A percentile compares a stretch with the other conserved stretches of the same genome.
These are phyloP conservation scores for Congeria kusceri DNA, from an alignment of 2,888 invertebrate species.

Conservation along the genomic window DNA sequence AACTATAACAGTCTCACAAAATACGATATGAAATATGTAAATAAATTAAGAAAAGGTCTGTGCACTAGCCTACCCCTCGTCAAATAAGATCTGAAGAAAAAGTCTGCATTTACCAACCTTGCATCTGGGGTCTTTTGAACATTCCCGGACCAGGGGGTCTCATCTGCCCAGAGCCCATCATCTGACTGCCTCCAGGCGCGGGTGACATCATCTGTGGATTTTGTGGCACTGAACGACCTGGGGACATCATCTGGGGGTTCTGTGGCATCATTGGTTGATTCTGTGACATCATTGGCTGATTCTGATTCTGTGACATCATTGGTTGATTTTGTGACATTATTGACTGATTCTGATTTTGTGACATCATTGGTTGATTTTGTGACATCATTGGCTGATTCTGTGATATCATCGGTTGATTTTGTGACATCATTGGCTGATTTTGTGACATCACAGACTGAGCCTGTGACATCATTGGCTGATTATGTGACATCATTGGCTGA, in stretches of 20 bases:
- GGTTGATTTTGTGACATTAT: slow-evolving; percentile 62
- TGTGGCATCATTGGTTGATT: slow-evolving; percentile 68
- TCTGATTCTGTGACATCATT: slow-evolving; percentile 65
- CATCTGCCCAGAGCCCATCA: slow-evolving; percentile 60
- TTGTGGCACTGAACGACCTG: slow-evolving; percentile 35
- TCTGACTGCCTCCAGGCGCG: slow-evolving; percentile 31
- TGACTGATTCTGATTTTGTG: slow-evolving; percentile 58
- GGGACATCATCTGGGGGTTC: slow-evolving; percentile 55
- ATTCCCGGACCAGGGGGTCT: slow-evolving; percentile 65
- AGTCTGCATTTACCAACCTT: too few relatives aligned
- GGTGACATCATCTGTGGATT: slow-evolving; percentile 66
- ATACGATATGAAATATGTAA: too few relatives aligned
- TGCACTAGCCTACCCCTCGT: too few relatives aligned
- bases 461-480: slow-evolving; percentile 72
- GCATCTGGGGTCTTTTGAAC: slow-evolving; percentile 68
- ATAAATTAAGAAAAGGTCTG: too few relatives aligned
- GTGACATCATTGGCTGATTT: slow-evolving; percentile 64
- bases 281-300: slow-evolving; percentile 71
- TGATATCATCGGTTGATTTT: slow-evolving; percentile 68
- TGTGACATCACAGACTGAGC: slow-evolving; percentile 65
- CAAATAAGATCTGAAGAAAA: too few relatives aligned
- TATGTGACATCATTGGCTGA: slow-evolving; percentile 69
- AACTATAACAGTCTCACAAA: too few relatives aligned
- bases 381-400: slow-evolving; percentile 67
- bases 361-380: slow-evolving; percentile 66